Conservation (phyloP, 2,888 invertebrate species). For the Proisotoma minuta region DNA sequence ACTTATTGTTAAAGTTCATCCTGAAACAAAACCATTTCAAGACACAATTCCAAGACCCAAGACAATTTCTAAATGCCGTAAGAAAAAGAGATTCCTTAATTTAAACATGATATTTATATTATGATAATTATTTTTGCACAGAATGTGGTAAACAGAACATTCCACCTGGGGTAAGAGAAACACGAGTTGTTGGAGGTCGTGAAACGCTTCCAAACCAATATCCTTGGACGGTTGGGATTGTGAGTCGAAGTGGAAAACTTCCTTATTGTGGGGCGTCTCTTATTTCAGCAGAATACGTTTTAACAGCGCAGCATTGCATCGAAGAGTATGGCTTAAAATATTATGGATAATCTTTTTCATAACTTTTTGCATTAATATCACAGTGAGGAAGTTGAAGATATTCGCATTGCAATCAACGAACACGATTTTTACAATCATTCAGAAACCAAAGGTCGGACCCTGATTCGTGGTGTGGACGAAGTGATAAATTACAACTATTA, state of each 20-base stretch:
- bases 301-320: conserved; percentile 78
- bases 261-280: conserved; percentile 62
- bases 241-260: conserved; percentile 31
- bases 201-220: conserved; percentile 40
- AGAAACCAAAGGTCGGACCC: conserved; percentile 34
- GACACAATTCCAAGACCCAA: conserved; percentile 33
- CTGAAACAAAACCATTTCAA: conserved; percentile 8
- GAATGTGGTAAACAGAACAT: no score
- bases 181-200: conserved; percentile 43
- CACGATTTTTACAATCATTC: conserved; percentile 43
- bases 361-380: background rate
- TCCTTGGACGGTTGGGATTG: conserved; percentile 45
- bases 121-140: no score
- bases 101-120: no score
- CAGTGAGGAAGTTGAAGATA: conserved; percentile 43
- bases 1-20: conserved; percentile 19
- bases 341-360: no score
- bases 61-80: conserved; percentile 29
- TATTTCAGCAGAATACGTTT: conserved; percentile 54
- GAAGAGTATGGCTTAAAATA: conserved; percentile 70
- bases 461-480: conserved; percentile 34
- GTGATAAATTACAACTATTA: conserved; percentile 44
- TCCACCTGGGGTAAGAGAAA: conserved; percentile 27
- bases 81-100: no score
- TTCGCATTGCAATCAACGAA: conserved; percentile 42